Evolutionary conservation across 1,140 invertebrate species (phyloP), one percentile per base, ranked within the genome.

Genomic region (Drosophila saltans): DNA sequence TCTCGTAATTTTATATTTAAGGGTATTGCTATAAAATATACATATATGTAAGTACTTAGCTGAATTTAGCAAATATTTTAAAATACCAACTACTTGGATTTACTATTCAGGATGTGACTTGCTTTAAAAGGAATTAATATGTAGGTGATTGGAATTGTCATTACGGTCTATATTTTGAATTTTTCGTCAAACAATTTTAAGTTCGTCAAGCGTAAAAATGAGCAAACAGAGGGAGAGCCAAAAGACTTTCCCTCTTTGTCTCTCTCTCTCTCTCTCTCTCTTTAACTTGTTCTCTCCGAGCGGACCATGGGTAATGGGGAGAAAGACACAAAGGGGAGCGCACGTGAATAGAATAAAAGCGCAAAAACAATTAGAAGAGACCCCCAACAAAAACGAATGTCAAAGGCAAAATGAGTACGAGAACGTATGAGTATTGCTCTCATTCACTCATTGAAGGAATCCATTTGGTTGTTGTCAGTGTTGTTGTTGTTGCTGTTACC

Each of bases 121-220:
- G 0, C 16, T 16, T 16, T 16, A 16, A 16, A 16, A 16, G 16
- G 16, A 16, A 16, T 16, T 16, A 16, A 16, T 16, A 16, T 16
- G 16, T 16, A 16, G 16, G 16, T 16, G 16, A 16, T 16, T 16
- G 16, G 16, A 16, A 0, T 6, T 45, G 60, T 74, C 65, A 59
- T 3, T 9, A 55, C 41, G 10, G 33, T n/a, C 28, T 11, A 11
- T 28, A 6, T 16, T 39, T 59, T 9, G 3, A 39, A 2, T 24
- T 59, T 2, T 36, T 9, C 36, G 0, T 6, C 24, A 33, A 48
- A 60, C 36, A 66, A 72, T 69, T 64, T 61, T 39, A 71, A 82
- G 69, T 82, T 80, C 80, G 76, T 88, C 67, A 88, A 74, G 83
- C 82, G 78, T 69, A 69, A 80, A 45, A 63, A 21, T 60, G 55